Conservation (phyloP, 2,888 invertebrate genomes). For the Fissipunctia ypsillon region DNA sequence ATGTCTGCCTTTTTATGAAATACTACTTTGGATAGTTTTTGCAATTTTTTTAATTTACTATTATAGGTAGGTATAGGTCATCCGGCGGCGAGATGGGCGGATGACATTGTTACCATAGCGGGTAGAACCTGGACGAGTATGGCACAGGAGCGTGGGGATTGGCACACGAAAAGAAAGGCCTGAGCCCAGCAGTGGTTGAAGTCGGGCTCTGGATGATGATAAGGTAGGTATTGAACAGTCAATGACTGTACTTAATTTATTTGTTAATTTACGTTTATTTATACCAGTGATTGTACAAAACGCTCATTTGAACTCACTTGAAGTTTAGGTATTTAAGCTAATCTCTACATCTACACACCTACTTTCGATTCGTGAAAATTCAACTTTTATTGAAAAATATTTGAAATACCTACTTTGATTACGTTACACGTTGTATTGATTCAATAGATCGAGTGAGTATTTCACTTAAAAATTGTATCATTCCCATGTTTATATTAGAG, state of each 20-base stretch:
- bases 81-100: background rate
- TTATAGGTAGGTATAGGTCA: too few species aligned
- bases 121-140: background rate
- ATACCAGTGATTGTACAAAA: background rate
- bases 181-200: too few species aligned
- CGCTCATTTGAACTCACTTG: background rate
- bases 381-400: background rate
- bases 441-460: background rate
- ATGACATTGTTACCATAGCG: background rate
- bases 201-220: too few species aligned
- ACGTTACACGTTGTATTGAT: constrained; percentile 4
- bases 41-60: background rate
- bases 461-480: background rate
- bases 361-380: background rate
- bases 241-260: too few species aligned
- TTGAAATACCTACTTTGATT: constrained; percentile 10
- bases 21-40: background rate
- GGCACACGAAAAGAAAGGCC: too few species aligned
- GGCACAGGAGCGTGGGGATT: background rate
- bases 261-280: background rate
- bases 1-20: background rate
- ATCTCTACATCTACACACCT: too few species aligned
- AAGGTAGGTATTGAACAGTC: too few species aligned
- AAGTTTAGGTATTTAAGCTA: background rate
- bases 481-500: background rate